Evolutionary conservation across 2,113 vertebrate species (phyloP).

Genomic region (Paraplagusia blochii): DNA sequence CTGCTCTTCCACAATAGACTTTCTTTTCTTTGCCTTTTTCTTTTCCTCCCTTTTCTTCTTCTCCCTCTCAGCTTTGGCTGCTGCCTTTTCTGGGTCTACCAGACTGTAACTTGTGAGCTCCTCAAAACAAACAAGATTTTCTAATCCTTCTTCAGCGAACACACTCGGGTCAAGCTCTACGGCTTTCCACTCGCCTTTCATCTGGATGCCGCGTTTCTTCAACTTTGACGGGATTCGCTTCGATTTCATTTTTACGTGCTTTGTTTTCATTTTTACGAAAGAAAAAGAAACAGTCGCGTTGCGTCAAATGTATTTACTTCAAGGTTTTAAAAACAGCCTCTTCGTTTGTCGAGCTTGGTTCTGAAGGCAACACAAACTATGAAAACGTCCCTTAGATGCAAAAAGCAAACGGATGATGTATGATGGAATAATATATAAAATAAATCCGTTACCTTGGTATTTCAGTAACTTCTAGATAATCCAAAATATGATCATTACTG

Average conservation of each 20-base stretch:
- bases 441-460: neutral
- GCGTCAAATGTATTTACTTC: neutral
- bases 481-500: neutral
- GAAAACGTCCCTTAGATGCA: neutral
- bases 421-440: too few relatives aligned
- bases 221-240: constrained; percentile 18
- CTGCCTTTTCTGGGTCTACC: constrained; percentile 71
- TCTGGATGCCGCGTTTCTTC: constrained; percentile 73
- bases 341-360: too few relatives aligned
- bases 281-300: neutral
- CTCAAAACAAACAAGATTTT: constrained; percentile 88
- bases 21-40: constrained; percentile 76
- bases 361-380: neutral
- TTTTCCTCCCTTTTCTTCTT: constrained; percentile 61
- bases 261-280: constrained; percentile 78
- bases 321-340: neutral
- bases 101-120: constrained; percentile 87
- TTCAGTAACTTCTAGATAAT: neutral
- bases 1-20: constrained; percentile 52
- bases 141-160: constrained; percentile 84
- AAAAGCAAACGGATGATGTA: too few relatives aligned
- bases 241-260: constrained; percentile 56
- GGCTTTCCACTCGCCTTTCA: constrained; percentile 85
- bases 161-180: constrained; percentile 83
- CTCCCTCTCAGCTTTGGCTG: constrained; percentile 57